phyloP scores from a whole-genome alignment of 2,113 vertebrate species.

The Lethenteron reissneri region DNA sequence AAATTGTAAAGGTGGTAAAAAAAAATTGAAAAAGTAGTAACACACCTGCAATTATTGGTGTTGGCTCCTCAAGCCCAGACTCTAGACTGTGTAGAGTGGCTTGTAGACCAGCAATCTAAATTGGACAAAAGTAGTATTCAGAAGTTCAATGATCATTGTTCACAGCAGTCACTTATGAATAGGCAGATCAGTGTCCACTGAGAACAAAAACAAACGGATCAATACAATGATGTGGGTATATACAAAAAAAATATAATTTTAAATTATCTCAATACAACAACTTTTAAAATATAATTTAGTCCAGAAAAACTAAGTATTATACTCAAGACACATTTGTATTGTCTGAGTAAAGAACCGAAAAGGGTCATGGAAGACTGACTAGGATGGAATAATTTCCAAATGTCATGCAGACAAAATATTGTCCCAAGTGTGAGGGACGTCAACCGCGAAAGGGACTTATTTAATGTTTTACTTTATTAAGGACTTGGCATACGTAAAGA shows the following conservation, averaged over 20 bases:
- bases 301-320: no score
- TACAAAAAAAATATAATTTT: not conserved
- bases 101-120: constrained; percentile 21
- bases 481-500: no score
- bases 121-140: not conserved
- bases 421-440: no score
- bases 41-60: constrained; percentile 22
- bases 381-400: not conserved
- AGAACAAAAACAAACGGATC: no score
- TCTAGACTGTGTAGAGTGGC: constrained; percentile 16
- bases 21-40: not conserved
- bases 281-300: not conserved
- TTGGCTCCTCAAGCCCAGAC: not conserved
- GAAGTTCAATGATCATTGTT: no score
- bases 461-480: no score
- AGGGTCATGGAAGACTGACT: not conserved
- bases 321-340: no score
- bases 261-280: not conserved
- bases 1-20: no score
- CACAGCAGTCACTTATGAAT: no score
- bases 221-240: not conserved
- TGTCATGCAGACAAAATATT: not conserved
- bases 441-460: no score
- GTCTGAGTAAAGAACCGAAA: not conserved
- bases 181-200: no score